Evolutionary conservation across 1,140 invertebrate genomes (phyloP), one percentile per base, ranked within the genome.

Genomic region (Drosophila lini): DNA sequence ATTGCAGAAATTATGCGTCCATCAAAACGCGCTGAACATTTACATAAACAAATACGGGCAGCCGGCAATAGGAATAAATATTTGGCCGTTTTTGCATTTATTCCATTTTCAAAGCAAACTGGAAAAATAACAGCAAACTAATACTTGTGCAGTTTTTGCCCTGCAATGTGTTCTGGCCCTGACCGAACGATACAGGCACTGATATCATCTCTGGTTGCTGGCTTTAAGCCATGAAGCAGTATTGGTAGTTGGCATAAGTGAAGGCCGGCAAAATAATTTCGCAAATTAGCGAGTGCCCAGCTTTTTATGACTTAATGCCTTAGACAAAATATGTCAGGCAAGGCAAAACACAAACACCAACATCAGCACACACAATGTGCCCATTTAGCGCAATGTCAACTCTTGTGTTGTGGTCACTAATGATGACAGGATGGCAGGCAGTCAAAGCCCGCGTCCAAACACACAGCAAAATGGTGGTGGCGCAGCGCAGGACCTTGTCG

Each of bases 391-490:
- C 77, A 88, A 65, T 83, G 83, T 86, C 76, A 83, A 88, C 84
- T 83, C 80, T 80, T 88, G 56, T 78, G 84, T 89, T 88, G 80
- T 88, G 83, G 83, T 86, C 83, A 83, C 80, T 83, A 83, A 89
- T 86, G 83, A 86, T 89, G 83, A 86, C 83, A 86, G 83, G 53
- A 74, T 78, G 70, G 71, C 82, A 81, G 70, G 67, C 82, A 81
- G 70, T 71, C 82, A 74, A 74, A 74, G 69, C 59, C 52, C 68
- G 70, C 77, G 74, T 73, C 80, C 58, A 64, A 73, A 81, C 82
- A 58, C 65, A 76, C 67, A 70, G 56, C 61, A 44, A 56, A 52
- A 36, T 64, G 42, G 50, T 28, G 64, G 67, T 57, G 64, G 67
- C 31, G n/a, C 22, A 16, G 40, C 41, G 25, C 25, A 50, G 44